Evolutionary conservation across 2,888 invertebrate genomes (phyloP).

Genomic region (Monochamus alternatus): DNA sequence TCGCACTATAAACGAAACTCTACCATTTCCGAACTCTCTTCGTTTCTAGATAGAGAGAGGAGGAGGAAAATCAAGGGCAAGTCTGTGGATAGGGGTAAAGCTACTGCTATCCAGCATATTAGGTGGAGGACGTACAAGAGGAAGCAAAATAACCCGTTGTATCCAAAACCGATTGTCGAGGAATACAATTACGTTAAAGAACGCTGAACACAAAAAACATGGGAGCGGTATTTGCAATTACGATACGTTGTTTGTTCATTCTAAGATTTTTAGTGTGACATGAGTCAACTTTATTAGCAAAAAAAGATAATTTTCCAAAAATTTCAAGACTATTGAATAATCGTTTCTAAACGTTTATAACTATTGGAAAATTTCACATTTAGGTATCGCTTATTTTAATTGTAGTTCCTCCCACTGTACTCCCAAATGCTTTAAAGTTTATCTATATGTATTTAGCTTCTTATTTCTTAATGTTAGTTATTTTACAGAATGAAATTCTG

Average conservation of each 20-base stretch:
- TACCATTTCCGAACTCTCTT: slow-evolving; percentile 14
- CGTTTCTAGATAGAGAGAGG: slow-evolving; percentile 65
- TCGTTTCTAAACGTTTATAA: too few relatives aligned
- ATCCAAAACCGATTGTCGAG: slow-evolving; percentile 76
- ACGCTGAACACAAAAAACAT: slow-evolving; percentile 24
- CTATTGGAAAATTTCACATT: too few relatives aligned
- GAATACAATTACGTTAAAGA: slow-evolving; percentile 63
- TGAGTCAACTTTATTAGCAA: too few relatives aligned
- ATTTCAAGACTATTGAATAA: too few relatives aligned
- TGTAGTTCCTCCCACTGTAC: background rate
- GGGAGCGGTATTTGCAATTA: too few relatives aligned
- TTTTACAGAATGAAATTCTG: too few relatives aligned
- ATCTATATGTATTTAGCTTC: too few relatives aligned
- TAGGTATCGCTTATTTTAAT: too few relatives aligned
- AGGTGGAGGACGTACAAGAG: slow-evolving; percentile 75
- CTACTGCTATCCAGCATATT: slow-evolving; percentile 65
- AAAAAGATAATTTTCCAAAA: too few relatives aligned
- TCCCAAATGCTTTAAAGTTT: background rate
- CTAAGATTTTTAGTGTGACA: too few relatives aligned
- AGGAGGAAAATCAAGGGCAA: slow-evolving; percentile 69
- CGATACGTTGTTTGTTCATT: too few relatives aligned
- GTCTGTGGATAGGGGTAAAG: slow-evolving; percentile 33
- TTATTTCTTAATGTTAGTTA: too few relatives aligned
- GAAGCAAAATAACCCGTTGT: slow-evolving; percentile 72
- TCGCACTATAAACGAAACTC: slow-evolving; percentile 21